Base-by-base conservation (phyloP, 64 coral and sea anemone genomes). In the Trachythela sp. region DNA sequence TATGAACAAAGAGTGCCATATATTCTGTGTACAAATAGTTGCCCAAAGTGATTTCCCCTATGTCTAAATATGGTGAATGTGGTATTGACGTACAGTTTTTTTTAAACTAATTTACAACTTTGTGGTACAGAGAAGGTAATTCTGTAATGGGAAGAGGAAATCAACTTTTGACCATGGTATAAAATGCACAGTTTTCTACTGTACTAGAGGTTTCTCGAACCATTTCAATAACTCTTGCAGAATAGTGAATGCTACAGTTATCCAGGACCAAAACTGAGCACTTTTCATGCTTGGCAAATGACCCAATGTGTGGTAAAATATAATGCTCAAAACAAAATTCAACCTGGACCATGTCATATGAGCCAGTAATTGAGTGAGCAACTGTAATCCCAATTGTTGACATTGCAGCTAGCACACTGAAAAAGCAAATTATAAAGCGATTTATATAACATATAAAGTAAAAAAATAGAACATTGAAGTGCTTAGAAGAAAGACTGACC, bases 191-290 rank as follows among this genome's bases (percentile, higher is more conserved):
- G 11, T 4, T 45, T 18, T 18, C 1, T 64, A 64, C 14, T 22
- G 14, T 49, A 20, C 49, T 15, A 22, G 18, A 64, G 54, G 2
- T 83, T 9, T 52, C 72, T 10, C 22, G 15, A 26, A 91, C 36
- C 17, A 83, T 31, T 15, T 91, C 36, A 30, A 43, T 70, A 30
- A 91, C 38, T 18, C 4, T 2, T 34, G 85, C 83, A 40, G 89
- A 86, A 34, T 91, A 85, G 40, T 91, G 89, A 26, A 86, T 91
- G 39, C 7, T 67, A 38, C 89, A 91, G 83, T 91, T 91, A 85
- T 91, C 89, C 38, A 91, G 84, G 2, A 91, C 36, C 8, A 91
- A 17, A 30, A 91, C 83, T 42, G 89, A 91, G 59, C 56, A 68
- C 2, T 24, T 39, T 70, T 91, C 89, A 18, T 75, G 51, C 36